Base-by-base conservation (phyloP, 1,140 invertebrate species). In the Saxidomus purpurata region DNA sequence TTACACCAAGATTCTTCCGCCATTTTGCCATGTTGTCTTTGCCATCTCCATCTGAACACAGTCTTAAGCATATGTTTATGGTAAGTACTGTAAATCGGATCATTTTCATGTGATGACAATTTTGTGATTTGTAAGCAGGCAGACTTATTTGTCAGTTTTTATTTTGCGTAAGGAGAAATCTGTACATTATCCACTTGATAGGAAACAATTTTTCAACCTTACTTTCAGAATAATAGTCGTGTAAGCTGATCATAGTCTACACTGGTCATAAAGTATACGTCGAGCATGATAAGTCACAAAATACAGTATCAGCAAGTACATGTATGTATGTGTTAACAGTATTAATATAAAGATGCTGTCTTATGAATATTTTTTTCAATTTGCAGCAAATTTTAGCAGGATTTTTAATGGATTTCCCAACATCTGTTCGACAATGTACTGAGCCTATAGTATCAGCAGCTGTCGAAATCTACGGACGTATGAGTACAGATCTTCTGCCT, bases 341-440 rank as follows among this genome's bases (percentile, higher is more conserved):
- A n/a, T n/a, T n/a, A n/a, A n/a, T n/a, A n/a, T n/a, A n/a, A n/a
- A n/a, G n/a, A n/a, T n/a, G n/a, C n/a, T n/a, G n/a, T n/a, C n/a
- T n/a, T n/a, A 28, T 61, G n/a, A 74, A 74, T 74, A 40, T 1
- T 34, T 40, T 3, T 74, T 38, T 82, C 69, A 67, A 87, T 87
- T 90, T 93, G 6, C 84, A 97, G 97, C 96, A 97, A 13, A 98
- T 98, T 76, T 93, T 98, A 59, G 96, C 95, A 91, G 98, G 98
- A 0, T 98, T 98, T 94, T 96, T 98, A 76, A 92, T 92, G 86
- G 95, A 96, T 67, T 96, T 96, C 92, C 94, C 94, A 31, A 91
- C 92, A 17, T 88, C 90, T 6, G 97, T 98, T 0, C 93, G 95
- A 47, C 94, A 95, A 61, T 93, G 92, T 77, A 92, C 92, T n/a